phyloP scores from a whole-genome alignment of 2,797 vertebrate genomes.

The Lateolabrax maculatus region DNA sequence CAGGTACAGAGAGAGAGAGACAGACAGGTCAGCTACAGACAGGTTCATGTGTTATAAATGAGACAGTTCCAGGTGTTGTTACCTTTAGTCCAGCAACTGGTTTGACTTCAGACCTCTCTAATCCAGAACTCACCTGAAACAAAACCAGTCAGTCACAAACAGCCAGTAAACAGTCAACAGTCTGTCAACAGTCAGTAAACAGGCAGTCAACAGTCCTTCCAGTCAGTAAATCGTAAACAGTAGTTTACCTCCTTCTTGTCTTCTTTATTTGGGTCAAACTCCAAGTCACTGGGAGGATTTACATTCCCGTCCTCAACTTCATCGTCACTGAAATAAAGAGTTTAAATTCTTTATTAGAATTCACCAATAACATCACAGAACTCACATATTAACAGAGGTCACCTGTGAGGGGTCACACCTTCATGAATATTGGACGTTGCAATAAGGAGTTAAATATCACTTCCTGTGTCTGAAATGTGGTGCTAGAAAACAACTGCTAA shows the following conservation, averaged over 20 bases:
- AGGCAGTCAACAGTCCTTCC: too few relatives aligned
- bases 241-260: conserved; percentile 86
- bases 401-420: not conserved
- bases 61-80: not conserved
- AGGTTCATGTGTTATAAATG: not conserved
- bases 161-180: not conserved
- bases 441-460: too few relatives aligned
- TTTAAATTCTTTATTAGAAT: not conserved
- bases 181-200: not conserved
- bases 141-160: not conserved
- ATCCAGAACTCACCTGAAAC: conserved; percentile 65
- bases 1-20: too few relatives aligned
- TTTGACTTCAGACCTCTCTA: conserved; percentile 73
- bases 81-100: conserved; percentile 72
- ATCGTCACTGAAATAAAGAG: conserved; percentile 88
- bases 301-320: conserved; percentile 89
- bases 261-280: conserved; percentile 89
- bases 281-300: conserved; percentile 85
- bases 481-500: too few relatives aligned
- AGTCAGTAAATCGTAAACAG: not conserved
- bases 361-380: not conserved
- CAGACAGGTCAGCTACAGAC: not conserved
- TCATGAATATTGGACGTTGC: too few relatives aligned
- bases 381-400: not conserved
- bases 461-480: too few relatives aligned